Evolutionary conservation across 1,140 invertebrate species (phyloP).

Genomic region (Drosophila guanche): DNA sequence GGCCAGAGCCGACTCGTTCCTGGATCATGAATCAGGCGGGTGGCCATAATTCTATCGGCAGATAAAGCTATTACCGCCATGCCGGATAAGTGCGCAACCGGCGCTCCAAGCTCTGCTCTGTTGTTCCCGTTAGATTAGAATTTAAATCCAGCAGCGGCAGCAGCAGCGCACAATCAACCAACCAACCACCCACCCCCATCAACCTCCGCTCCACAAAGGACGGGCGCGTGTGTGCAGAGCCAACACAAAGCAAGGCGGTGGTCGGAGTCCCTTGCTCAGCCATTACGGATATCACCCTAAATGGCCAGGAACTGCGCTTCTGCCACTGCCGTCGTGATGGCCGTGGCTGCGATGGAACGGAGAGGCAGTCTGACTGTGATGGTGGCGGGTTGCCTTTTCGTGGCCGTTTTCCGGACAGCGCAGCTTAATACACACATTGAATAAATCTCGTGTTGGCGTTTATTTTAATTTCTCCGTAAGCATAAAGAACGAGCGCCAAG

Average conservation of each 20-base stretch:
- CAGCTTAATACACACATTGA: slow-evolving; percentile 80
- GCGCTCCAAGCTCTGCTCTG: slow-evolving; percentile 32
- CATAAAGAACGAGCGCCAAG: slow-evolving; percentile 75
- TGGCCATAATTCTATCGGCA: slow-evolving; percentile 77
- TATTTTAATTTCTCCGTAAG: slow-evolving; percentile 82
- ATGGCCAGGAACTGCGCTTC: slow-evolving; percentile 61
- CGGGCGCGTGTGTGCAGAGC: slow-evolving; percentile 14
- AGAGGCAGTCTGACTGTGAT: slow-evolving; percentile 9
- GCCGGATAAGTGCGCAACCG: slow-evolving; percentile 69
- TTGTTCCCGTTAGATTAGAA: slow-evolving; percentile 74
- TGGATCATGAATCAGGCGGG: slow-evolving; percentile 73
- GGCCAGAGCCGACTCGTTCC: slow-evolving; percentile 36
- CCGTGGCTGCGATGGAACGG: slow-evolving; percentile 2
- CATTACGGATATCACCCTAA: slow-evolving; percentile 77
- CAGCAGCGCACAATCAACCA: slow-evolving; percentile 28
- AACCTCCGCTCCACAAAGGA: slow-evolving; percentile 16
- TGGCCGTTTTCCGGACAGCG: slow-evolving; percentile 57
- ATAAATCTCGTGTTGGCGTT: slow-evolving; percentile 79
- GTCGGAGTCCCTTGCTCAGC: slow-evolving; percentile 41
- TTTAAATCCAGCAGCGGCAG: slow-evolving; percentile 64
- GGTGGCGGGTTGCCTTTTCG: slow-evolving; percentile 54
- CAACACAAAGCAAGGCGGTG: slow-evolving; percentile 50
- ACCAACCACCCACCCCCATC: slow-evolving; percentile 19
- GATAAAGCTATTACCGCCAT: slow-evolving; percentile 82
- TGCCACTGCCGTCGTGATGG: slow-evolving; percentile 27